A percentile compares a stretch with the other conserved stretches of the same genome.
phyloP scores from a whole-genome alignment of 2,797 vertebrate genomes.

The Galago senegalensis region DNA sequence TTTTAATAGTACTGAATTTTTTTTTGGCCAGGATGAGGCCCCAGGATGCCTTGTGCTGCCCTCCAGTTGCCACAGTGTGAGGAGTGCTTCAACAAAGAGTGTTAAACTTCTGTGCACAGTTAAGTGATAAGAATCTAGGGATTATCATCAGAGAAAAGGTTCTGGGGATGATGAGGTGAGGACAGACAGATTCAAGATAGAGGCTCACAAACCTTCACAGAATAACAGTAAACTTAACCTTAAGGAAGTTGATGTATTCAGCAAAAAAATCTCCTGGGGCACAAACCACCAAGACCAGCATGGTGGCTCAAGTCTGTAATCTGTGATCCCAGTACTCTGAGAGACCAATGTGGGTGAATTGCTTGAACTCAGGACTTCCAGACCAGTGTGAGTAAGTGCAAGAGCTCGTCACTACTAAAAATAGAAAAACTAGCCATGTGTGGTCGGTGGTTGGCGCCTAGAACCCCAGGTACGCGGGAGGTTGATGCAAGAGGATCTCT shows the following conservation, averaged over 20 bases:
- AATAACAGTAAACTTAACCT: not conserved
- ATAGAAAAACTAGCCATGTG: no score
- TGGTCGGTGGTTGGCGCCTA: no score
- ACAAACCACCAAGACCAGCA: no score
- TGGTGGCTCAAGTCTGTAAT: no score
- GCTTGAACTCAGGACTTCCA: no score
- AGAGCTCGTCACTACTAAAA: no score
- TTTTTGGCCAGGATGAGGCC: not conserved
- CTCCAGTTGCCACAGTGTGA: no score
- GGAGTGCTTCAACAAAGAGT: not conserved
- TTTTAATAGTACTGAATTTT: not conserved
- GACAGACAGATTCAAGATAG: not conserved
- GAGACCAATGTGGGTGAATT: no score
- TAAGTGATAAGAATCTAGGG: not conserved
- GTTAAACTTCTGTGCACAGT: not conserved
- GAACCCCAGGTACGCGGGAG: no score
- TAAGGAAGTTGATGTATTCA: not conserved
- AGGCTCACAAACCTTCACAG: not conserved
- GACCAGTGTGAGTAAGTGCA: no score
- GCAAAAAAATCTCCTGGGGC: not conserved
- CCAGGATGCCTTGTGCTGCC: not conserved
- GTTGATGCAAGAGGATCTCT: no score
- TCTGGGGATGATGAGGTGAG: not conserved
- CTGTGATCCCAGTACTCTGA: no score
- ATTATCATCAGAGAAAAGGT: not conserved